phyloP scores from a whole-genome alignment of 1,140 invertebrate species.

The Mycetomoellerius zeteki region DNA sequence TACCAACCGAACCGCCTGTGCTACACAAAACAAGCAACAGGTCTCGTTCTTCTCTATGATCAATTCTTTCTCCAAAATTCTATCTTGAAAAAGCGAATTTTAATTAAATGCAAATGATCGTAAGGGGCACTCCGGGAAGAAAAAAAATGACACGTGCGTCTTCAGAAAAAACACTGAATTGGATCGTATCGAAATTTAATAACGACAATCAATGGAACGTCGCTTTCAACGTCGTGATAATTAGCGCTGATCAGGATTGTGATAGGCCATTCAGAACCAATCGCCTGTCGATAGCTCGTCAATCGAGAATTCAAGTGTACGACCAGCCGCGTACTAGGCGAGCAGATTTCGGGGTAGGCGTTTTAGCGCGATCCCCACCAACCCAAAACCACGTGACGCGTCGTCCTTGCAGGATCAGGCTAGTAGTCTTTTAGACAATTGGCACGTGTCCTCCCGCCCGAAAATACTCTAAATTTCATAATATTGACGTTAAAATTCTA shows the following conservation, averaged over 20 bases:
- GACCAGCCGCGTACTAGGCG: slow-evolving; percentile 86
- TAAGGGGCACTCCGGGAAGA: background rate
- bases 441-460: slow-evolving; percentile 22
- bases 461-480: slow-evolving; percentile 55
- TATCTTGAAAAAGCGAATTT: background rate
- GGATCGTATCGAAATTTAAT: background rate
- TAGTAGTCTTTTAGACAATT: slow-evolving; percentile 80
- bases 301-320: slow-evolving; percentile 86
- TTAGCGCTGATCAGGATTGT: slow-evolving; percentile 20
- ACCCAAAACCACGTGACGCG: slow-evolving; percentile 83
- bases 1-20: slow-evolving; percentile 70
- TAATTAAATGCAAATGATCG: background rate
- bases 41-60: slow-evolving; percentile 27
- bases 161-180: background rate
- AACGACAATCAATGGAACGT: background rate
- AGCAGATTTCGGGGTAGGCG: slow-evolving; percentile 82
- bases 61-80: background rate
- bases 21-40: slow-evolving; percentile 52
- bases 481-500: background rate
- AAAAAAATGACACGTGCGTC: background rate
- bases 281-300: slow-evolving; percentile 86
- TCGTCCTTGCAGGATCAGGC: slow-evolving; percentile 86
- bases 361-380: slow-evolving; percentile 59
- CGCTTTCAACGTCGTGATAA: background rate
- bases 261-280: slow-evolving; percentile 63